Evolutionary conservation across 35 echinoderm and acorn worm species (phyloP).

Genomic region (Lytechinus pictus): DNA sequence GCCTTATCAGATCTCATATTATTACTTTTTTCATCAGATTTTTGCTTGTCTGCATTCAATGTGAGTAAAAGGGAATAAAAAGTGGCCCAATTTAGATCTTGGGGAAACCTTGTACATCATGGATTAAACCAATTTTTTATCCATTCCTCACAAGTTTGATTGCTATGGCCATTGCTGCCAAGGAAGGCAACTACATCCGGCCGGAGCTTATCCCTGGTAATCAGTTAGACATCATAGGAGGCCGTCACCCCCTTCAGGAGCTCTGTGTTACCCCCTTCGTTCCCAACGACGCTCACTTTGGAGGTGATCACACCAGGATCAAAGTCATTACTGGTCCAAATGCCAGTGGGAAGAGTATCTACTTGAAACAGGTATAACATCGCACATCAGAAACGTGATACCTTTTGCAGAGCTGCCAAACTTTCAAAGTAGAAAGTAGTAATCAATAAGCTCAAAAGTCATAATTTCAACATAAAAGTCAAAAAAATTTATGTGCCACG

Average conservation of each 20-base stretch:
- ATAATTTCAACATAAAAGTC: too few relatives aligned
- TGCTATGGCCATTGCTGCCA: slow-evolving; percentile 76
- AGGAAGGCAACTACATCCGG: slow-evolving; percentile 80
- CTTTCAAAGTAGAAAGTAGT: too few relatives aligned
- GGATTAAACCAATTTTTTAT: too few relatives aligned
- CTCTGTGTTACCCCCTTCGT: slow-evolving; percentile 93
- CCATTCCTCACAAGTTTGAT: slow-evolving; percentile 55
- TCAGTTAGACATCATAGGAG: slow-evolving; percentile 76
- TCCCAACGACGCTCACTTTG: slow-evolving; percentile 82
- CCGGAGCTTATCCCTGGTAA: slow-evolving; percentile 74
- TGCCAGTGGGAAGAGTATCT: slow-evolving; percentile 97
- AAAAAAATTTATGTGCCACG: too few relatives aligned
- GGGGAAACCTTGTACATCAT: too few relatives aligned
- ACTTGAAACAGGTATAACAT: slow-evolving; percentile 86
- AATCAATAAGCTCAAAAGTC: too few relatives aligned
- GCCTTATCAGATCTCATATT: too few relatives aligned
- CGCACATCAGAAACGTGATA: background rate
- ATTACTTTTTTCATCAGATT: too few relatives aligned
- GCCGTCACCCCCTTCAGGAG: slow-evolving; percentile 91
- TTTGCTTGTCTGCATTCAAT: too few relatives aligned
- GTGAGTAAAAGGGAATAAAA: too few relatives aligned
- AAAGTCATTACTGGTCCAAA: slow-evolving; percentile 96
- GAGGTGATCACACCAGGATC: slow-evolving; percentile 67
- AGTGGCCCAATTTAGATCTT: too few relatives aligned
- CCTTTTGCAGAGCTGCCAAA: too few relatives aligned